Evolutionary conservation across 2,888 invertebrate genomes (phyloP).

Genomic region (Tachina grossa): DNA sequence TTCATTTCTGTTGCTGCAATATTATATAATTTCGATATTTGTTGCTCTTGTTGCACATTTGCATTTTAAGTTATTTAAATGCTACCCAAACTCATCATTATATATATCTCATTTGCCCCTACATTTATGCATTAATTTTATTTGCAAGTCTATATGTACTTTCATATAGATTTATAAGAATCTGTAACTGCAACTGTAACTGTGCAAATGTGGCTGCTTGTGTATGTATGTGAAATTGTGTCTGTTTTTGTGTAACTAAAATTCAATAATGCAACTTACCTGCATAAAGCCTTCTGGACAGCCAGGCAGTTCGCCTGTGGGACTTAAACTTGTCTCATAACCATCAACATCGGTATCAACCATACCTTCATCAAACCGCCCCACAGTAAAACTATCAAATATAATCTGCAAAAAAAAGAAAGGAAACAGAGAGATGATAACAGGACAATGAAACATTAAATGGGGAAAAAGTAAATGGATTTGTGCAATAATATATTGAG

Average conservation of each 20-base stretch:
- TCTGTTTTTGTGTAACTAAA: background rate
- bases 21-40: slow-evolving; percentile 32
- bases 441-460: slow-evolving; percentile 18
- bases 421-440: background rate
- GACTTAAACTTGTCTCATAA: slow-evolving; percentile 82
- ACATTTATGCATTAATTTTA: slow-evolving; percentile 12
- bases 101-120: slow-evolving; percentile 7
- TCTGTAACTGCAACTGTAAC: background rate
- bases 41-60: background rate
- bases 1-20: background rate
- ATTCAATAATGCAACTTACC: slow-evolving; percentile 83
- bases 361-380: slow-evolving; percentile 88
- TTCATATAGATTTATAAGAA: background rate
- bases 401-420: slow-evolving; percentile 85
- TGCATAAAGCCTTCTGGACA: slow-evolving; percentile 95
- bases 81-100: slow-evolving; percentile 43
- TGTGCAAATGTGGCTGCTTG: background rate
- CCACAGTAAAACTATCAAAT: slow-evolving; percentile 94
- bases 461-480: slow-evolving; percentile 15
- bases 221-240: background rate
- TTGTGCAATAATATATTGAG: slow-evolving; percentile 35
- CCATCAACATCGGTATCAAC: slow-evolving; percentile 82
- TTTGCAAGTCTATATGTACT: background rate
- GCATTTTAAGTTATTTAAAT: slow-evolving; percentile 40
- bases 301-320: slow-evolving; percentile 87